phyloP scores from a whole-genome alignment of 2,797 vertebrate species.

The Sebastes hubbsi region DNA sequence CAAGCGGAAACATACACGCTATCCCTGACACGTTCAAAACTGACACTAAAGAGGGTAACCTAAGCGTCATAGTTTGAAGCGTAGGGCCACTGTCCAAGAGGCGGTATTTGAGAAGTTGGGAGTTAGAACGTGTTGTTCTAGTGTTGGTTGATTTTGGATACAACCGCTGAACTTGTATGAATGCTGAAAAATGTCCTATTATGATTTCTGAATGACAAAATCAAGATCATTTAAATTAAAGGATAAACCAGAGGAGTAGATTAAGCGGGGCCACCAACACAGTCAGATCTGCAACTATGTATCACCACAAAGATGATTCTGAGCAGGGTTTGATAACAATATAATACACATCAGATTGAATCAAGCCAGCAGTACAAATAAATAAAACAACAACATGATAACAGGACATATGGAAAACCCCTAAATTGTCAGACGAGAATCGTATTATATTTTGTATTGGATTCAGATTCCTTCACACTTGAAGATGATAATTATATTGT shows the following conservation, averaged over 20 bases:
- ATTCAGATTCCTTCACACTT: conserved; percentile 41
- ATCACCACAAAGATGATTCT: background rate
- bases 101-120: background rate
- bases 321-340: background rate
- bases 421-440: background rate
- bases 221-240: background rate
- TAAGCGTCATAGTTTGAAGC: background rate
- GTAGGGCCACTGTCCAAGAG: rapidly evolving
- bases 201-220: background rate
- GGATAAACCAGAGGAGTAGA: background rate
- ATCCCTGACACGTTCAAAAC: too few relatives aligned
- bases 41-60: rapidly evolving
- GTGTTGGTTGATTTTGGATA: background rate
- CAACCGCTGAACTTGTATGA: background rate
- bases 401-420: background rate
- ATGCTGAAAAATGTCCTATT: background rate
- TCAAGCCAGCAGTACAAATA: background rate
- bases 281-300: background rate
- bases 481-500: conserved; percentile 44
- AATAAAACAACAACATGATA: background rate
- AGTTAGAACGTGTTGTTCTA: background rate
- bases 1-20: too few relatives aligned
- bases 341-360: conserved; percentile 4
- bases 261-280: background rate
- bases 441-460: conserved; percentile 16